phyloP scores from a whole-genome alignment of 37 sponge, comb jelly and placozoan species.

The Hormiphora californensis region DNA sequence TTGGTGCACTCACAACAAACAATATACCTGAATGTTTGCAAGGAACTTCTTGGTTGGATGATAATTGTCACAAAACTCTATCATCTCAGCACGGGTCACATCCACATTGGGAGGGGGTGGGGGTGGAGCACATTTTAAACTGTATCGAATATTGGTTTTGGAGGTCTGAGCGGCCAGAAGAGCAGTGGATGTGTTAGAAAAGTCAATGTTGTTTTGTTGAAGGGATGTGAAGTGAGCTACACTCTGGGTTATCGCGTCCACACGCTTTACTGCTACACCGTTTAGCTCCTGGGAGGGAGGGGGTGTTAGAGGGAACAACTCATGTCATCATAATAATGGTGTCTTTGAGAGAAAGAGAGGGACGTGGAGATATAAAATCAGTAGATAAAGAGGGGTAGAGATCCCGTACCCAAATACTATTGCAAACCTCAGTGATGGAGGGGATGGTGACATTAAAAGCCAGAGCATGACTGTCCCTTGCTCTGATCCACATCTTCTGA shows the following conservation, averaged over 20 bases:
- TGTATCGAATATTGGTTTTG: no score
- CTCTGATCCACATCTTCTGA: conserved; percentile 43
- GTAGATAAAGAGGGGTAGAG: background rate
- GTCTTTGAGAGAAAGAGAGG: no score
- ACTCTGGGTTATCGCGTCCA: background rate
- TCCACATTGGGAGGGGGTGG: no score
- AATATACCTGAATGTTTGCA: conserved; percentile 42
- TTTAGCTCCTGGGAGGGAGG: conserved; percentile 7
- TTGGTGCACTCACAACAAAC: no score
- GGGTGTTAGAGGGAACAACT: background rate
- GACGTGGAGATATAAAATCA: no score
- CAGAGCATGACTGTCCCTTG: conserved; percentile 5
- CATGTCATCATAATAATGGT: no score
- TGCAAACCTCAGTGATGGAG: conserved; percentile 13
- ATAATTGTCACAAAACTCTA: conserved; percentile 6
- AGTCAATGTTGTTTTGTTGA: background rate
- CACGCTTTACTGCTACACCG: background rate
- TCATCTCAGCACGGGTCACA: conserved; percentile 33
- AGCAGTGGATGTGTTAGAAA: background rate
- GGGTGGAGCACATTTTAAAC: no score
- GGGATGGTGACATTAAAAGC: conserved; percentile 51
- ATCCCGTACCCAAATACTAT: background rate
- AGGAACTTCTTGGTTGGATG: conserved; percentile 29
- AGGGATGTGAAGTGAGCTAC: conserved; percentile 50
- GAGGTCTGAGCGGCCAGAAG: conserved; percentile 42